Evolutionary conservation across 2,113 vertebrate genomes (phyloP).

Genomic region (Microtus pennsylvanicus): DNA sequence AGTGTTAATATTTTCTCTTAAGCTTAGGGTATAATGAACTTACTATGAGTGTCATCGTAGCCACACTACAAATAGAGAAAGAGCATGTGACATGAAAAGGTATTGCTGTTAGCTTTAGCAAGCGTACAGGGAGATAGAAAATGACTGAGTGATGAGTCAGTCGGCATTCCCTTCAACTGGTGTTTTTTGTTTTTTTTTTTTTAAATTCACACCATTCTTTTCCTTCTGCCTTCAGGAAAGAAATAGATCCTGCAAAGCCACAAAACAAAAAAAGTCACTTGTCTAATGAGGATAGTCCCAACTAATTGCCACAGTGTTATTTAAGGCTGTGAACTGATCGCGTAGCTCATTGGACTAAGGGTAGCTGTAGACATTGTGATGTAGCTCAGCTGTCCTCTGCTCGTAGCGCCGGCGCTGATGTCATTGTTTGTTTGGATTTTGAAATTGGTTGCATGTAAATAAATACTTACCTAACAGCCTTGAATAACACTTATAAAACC

Average conservation of each 20-base stretch:
- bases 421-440: neutral
- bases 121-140: neutral
- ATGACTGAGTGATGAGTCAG: neutral
- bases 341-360: neutral
- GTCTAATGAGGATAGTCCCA: neutral
- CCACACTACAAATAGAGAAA: neutral
- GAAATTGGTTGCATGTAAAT: neutral
- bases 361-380: neutral
- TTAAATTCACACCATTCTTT: neutral
- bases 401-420: neutral
- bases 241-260: neutral
- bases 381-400: neutral
- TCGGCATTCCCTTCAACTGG: neutral
- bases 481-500: neutral
- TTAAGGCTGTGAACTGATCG: neutral
- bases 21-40: neutral
- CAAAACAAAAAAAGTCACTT: neutral
- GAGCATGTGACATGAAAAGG: neutral
- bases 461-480: neutral
- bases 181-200: neutral
- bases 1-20: neutral
- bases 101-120: neutral
- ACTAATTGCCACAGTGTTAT: neutral
- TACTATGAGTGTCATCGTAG: neutral
- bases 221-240: neutral